Evolutionary conservation across 2,797 vertebrate species (phyloP).

Genomic region (Otolemur crassicaudatus): DNA sequence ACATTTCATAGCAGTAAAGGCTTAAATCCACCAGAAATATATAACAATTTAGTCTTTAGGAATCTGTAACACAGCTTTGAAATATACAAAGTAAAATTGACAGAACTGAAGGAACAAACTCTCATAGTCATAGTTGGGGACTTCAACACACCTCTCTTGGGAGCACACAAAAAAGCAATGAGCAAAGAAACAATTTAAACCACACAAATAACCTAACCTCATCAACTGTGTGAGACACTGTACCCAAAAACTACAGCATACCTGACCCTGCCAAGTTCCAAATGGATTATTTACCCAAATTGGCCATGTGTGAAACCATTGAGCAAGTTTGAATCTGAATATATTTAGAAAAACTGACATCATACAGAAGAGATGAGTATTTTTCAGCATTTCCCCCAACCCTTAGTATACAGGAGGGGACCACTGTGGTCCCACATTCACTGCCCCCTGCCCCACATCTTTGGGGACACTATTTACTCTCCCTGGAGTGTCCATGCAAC

Average conservation of each 20-base stretch:
- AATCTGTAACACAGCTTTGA: background rate
- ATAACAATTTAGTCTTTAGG: background rate
- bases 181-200: background rate
- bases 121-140: too few species aligned
- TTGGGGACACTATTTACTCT: background rate
- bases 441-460: background rate
- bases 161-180: too few species aligned
- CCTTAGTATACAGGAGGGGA: too few species aligned
- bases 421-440: background rate
- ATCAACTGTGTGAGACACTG: background rate
- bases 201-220: too few species aligned
- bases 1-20: background rate
- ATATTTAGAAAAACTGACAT: background rate
- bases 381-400: background rate
- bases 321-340: background rate
- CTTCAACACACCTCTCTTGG: fast-evolving
- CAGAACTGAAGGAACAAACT: background rate
- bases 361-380: background rate
- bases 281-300: background rate
- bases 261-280: background rate
- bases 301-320: too few species aligned
- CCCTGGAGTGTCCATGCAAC: fast-evolving
- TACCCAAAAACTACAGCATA: background rate
- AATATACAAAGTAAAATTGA: background rate
- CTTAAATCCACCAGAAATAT: background rate